Evolutionary conservation across 2,113 vertebrate genomes (phyloP), one percentile per base, ranked within the genome.

Genomic region (Taxidea taxus): DNA sequence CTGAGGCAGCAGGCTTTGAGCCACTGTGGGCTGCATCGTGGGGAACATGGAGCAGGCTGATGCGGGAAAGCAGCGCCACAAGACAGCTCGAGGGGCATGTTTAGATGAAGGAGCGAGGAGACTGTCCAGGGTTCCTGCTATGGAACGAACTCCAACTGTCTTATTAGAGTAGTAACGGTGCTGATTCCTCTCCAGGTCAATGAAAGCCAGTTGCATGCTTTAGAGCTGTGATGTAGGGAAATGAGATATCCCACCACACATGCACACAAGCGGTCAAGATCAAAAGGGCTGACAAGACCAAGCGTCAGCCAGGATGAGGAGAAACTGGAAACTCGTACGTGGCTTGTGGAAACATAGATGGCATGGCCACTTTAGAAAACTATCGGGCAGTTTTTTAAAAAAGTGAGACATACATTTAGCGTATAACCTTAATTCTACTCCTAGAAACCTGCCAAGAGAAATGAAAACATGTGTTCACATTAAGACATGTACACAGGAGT

Each of bases 11-110:
- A 47, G 14, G 8, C 8, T 77, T 78, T 6, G 5, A 23, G 21
- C n/a, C 1, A 4, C 0, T 29, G 8, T 80, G 39, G 6, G 15
- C 21, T 49, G 1, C 13, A 5, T 78, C 2, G 0, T 37, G 51
- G 42, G 56, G 62, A 87, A 47, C 20, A n/a, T 6, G 2, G 11
- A 34, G 27, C 37, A 47, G 86, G 37, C 18, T 1, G 11, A 77
- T 0, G 2, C 11, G 54, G 66, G 6, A 56, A 66, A 37, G 37
- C 3, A 18, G 42, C 11, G 66, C 64, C 44, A 27, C 9, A 10
- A 15, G 6, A 29, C 25, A 20, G 7, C 13, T 51, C 16, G 0
- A 0, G 5, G 29, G n/a, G 7, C 14, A 7, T 42, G 12, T 54
- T n/a, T 34, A 49, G 49, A 88, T n/a, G 27, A 29, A 1, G 9